phyloP scores from a whole-genome alignment of 2,888 invertebrate genomes.

The Cephus sareptanus region DNA sequence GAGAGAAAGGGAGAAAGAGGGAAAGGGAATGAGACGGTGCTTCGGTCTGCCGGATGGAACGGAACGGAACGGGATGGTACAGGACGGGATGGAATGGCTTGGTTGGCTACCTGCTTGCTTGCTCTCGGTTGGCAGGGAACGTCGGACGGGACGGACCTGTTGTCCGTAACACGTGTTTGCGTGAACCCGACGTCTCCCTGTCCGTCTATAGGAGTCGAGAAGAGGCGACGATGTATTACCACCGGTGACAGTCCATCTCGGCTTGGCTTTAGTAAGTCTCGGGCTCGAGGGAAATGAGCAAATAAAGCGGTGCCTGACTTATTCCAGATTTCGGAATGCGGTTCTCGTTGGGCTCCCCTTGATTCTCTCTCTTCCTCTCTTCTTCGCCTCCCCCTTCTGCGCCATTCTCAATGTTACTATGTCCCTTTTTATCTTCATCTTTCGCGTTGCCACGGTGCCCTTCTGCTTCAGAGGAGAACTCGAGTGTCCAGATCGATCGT shows the following conservation, averaged over 20 bases:
- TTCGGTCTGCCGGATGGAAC: slow-evolving; percentile 10
- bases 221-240: slow-evolving; percentile 62
- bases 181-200: slow-evolving; percentile 52
- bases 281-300: slow-evolving; percentile 55
- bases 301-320: slow-evolving; percentile 57
- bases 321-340: slow-evolving; percentile 58
- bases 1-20: slow-evolving; percentile 29
- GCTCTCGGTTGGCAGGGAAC: slow-evolving; percentile 13
- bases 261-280: slow-evolving; percentile 18
- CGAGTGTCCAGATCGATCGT: background rate
- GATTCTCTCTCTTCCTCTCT: slow-evolving; percentile 15
- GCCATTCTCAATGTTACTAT: background rate
- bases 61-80: slow-evolving; percentile 33
- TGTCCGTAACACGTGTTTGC: slow-evolving; percentile 64
- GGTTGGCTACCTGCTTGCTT: slow-evolving; percentile 18
- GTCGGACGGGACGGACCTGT: slow-evolving; percentile 42
- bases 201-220: slow-evolving; percentile 35
- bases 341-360: background rate
- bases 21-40: slow-evolving; percentile 11
- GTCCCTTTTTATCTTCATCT: background rate
- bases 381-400: slow-evolving; percentile 10
- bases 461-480: background rate
- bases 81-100: slow-evolving; percentile 6
- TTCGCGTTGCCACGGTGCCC: background rate
- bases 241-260: slow-evolving; percentile 63